A percentile compares a stretch with the other conserved stretches of the same genome.
phyloP scores from a whole-genome alignment of 2,888 invertebrate species.

The Biston betularia region DNA sequence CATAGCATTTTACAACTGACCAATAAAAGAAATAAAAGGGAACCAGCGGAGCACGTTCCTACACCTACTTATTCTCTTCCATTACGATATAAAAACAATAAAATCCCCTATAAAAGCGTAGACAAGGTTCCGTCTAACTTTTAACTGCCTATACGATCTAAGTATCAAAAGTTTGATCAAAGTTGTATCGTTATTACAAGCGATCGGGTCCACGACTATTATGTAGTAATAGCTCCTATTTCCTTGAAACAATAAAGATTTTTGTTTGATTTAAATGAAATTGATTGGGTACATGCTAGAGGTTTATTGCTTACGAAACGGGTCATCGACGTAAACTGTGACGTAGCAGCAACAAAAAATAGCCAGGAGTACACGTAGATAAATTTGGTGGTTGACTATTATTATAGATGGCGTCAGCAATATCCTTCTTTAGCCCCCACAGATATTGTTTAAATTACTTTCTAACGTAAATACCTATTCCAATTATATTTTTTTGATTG shows the following conservation, averaged over 20 bases:
- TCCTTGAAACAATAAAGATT: constrained; percentile 30
- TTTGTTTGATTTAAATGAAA: constrained; percentile 20
- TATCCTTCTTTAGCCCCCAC: too few species aligned
- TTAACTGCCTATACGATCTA: constrained; percentile 31
- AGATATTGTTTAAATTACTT: too few species aligned
- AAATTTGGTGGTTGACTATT: too few species aligned
- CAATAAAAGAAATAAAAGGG: constrained; percentile 4
- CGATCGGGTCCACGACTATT: constrained; percentile 31
- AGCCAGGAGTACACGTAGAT: too few species aligned
- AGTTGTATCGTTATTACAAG: constrained; percentile 36
- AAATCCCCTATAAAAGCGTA: constrained; percentile 22
- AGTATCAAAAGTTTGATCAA: constrained; percentile 26
- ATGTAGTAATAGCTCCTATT: constrained; percentile 25
- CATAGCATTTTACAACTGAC: neutral
- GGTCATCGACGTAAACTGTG: neutral
- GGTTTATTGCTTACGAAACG: neutral
- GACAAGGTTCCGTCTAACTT: constrained; percentile 31
- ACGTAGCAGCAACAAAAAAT: neutral
- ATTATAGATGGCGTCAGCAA: too few species aligned
- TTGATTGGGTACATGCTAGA: constrained; percentile 7
- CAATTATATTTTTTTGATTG: too few species aligned
- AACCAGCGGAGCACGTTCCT: constrained; percentile 2
- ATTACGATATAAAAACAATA: constrained; percentile 28
- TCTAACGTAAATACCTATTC: too few species aligned
- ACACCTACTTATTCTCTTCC: constrained; percentile 13